A percentile compares a stretch with the other conserved stretches of the same genome.
These are phyloP conservation scores for Paedocypris sp. DNA, from an alignment of 2,113 vertebrate species.

Conservation along the genomic window DNA sequence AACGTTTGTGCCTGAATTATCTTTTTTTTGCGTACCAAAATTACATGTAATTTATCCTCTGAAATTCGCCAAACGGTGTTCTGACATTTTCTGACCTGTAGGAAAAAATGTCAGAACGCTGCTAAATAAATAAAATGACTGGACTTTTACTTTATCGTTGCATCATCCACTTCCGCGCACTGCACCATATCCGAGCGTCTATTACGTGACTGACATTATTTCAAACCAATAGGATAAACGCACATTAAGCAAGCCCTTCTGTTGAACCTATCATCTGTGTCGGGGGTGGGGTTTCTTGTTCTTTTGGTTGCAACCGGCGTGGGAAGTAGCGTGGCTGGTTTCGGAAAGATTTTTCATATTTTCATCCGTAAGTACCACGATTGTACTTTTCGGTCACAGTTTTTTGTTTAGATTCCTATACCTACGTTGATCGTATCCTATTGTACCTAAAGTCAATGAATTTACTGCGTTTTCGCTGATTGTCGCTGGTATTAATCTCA, in stretches of 20 bases:
- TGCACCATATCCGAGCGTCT: constrained; percentile 23
- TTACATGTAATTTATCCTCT: too few relatives aligned
- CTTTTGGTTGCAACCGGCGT: constrained; percentile 41
- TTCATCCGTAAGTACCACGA: constrained; percentile 46
- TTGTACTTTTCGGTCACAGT: too few relatives aligned
- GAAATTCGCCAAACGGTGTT: too few relatives aligned
- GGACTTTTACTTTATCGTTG: constrained; percentile 47
- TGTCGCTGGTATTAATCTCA: too few relatives aligned
- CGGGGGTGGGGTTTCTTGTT: constrained; percentile 26
- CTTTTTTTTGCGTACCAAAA: too few relatives aligned
- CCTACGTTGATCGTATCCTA: too few relatives aligned
- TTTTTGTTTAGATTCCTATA: too few relatives aligned
- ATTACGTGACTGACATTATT: constrained; percentile 35
- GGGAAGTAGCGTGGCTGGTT: constrained; percentile 26
- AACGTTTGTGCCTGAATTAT: too few relatives aligned
- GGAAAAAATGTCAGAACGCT: background rate
- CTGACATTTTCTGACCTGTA: too few relatives aligned
- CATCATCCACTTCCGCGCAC: constrained; percentile 53
- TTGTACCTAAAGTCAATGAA: too few relatives aligned
- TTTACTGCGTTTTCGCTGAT: too few relatives aligned
- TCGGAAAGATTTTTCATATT: constrained; percentile 19
- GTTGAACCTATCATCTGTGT: constrained; percentile 35
- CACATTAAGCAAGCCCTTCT: accelerated
- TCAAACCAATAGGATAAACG: constrained; percentile 39
- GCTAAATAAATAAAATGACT: background rate